Evolutionary conservation across 2,113 vertebrate species (phyloP), one percentile per base, ranked within the genome.

Genomic region (Notothenia rossii): DNA sequence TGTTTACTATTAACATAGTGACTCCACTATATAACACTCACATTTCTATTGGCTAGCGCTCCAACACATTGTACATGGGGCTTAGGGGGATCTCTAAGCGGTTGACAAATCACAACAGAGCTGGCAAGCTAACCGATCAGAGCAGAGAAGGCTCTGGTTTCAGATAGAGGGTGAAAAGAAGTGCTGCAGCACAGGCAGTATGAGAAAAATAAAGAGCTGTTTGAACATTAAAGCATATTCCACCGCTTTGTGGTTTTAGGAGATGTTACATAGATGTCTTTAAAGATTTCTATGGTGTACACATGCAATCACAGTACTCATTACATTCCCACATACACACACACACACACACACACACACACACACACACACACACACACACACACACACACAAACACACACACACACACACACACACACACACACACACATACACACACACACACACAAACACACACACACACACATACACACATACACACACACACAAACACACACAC

Each of bases 361-460:
- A 33, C 56, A 22, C 58, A 62, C 68, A 71, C 54, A 58, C 50
- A 40, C 66, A 40, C 50, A 22, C 43, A 59, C 36, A 70, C 40
- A 46, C 59, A 51, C 48, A 68, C 46, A 33, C 62, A 49, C 25
- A 25, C 25, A 25, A 2, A 25, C 25, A 25, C 25, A 25, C 25
- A 25, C 25, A 25, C 25, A 25, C 2, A 25, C 25, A 22, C 22
- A 25, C 25, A 25, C 25, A 73, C 63, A 60, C 63, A n/a, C n/a
- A n/a, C n/a, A n/a, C n/a, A n/a, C n/a, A n/a, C n/a, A n/a, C n/a
- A n/a, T n/a, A n/a, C n/a, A n/a, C n/a, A n/a, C n/a, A n/a, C n/a
- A 79, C 48, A 71, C 72, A 58, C 40, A 49, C 36, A 72, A 25
- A 40, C 43, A 59, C n/a, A 69, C 72, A 66, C 66, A 53, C 69